Percentiles rank a stretch among this genome's conserved stretches.
Conservation (phyloP, 2,888 invertebrate species). For the Mycogona germanica region DNA sequence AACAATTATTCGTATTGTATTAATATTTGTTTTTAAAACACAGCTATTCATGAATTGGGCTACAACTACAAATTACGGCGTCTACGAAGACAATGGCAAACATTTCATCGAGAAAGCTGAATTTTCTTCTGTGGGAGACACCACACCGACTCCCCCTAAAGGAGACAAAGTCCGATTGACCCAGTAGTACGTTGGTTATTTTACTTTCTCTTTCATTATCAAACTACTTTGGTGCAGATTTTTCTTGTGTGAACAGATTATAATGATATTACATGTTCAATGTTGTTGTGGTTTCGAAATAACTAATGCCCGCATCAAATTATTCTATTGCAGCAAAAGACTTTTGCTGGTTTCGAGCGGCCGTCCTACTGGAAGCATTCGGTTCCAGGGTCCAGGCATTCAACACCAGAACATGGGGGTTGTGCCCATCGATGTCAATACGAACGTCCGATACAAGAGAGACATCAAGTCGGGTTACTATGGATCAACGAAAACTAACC, state of each 20-base stretch:
- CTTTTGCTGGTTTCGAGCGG: not conserved
- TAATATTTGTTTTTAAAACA: not conserved
- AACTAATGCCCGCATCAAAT: no score
- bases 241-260: no score
- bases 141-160: slow-evolving; percentile 9
- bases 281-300: no score
- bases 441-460: slow-evolving; percentile 1
- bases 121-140: not conserved
- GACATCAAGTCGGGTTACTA: not conserved
- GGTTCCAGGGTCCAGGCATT: not conserved
- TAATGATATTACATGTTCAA: no score
- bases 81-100: slow-evolving; percentile 14
- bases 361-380: not conserved
- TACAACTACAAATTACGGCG: slow-evolving; percentile 4
- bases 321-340: no score
- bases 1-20: not conserved
- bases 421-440: slow-evolving; percentile 5
- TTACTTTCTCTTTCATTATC: no score
- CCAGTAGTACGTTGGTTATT: slow-evolving; percentile 8
- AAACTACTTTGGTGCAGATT: no score
- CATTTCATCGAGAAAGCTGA: slow-evolving; percentile 4
- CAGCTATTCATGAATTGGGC: slow-evolving; percentile 10
- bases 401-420: not conserved
- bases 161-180: slow-evolving; percentile 8
- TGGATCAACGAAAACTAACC: not conserved